Evolutionary conservation across 2,113 vertebrate genomes (phyloP), one percentile per base, ranked within the genome.

Genomic region (Neolamprologus fasciatus): DNA sequence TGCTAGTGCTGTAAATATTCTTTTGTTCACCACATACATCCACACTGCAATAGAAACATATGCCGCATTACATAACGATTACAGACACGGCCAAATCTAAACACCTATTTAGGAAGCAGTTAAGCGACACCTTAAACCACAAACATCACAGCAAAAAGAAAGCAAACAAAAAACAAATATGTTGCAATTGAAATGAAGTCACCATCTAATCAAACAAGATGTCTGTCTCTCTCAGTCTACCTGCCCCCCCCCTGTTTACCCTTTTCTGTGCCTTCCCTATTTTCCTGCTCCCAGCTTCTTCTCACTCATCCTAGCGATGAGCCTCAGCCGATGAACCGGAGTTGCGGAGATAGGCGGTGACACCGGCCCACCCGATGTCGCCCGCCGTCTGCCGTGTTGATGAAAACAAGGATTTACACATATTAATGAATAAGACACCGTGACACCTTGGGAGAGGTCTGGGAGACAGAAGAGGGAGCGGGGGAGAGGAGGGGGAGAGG

Each of bases 381-480:
- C 50, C 88, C n/a, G 10, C 84, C 45, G 66, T 89, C 90, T 86
- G 31, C 85, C 51, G 63, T 93, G 91, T 94, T 94, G 91, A 93
- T 87, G 84, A 93, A 95, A 95, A 95, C 94, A 93, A 87, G 97
- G 97, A 98, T 98, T 98, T 98, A 97, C 97, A 97, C 97, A 97
- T 98, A 97, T 98, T 98, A 98, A 98, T 98, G 97, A 98, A 97
- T 96, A 97, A 98, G 96, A 97, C 97, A 96, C 96, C 93, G 95
- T 96, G 96, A 95, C 95, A 96, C 95, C 97, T 96, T 94, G 92
- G 93, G 95, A 95, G 94, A 96, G 92, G 92, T 92, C 95, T 93
- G 26, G 93, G 95, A 85, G 84, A 31, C 45, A 90, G 76, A 76
- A 45, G 26, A 40, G 79, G 57, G 63, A 28, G 85, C 10, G 17